Percentiles rank a stretch among this genome's conserved stretches.
Evolutionary conservation across 2,888 invertebrate species (phyloP).

Genomic region (Nomada fabriciana): DNA sequence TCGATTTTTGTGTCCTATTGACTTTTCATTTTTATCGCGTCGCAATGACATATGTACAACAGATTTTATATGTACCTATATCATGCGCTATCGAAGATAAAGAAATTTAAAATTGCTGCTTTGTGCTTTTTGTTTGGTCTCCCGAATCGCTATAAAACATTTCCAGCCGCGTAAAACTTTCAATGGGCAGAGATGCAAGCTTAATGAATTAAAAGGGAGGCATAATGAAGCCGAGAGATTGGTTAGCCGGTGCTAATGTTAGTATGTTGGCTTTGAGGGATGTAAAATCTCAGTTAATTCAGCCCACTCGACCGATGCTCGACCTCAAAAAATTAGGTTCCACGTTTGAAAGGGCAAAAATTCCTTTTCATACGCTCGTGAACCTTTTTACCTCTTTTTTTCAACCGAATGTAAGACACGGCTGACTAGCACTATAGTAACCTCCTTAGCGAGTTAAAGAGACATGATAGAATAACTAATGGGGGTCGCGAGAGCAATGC

Average conservation of each 20-base stretch:
- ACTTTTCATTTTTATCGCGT: not conserved
- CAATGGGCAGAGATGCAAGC: not conserved
- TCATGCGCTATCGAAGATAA: not conserved
- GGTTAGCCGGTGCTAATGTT: not conserved
- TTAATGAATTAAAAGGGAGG: conserved; percentile 35
- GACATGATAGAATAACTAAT: no score
- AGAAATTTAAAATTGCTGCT: not conserved
- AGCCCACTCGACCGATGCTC: conserved; percentile 27
- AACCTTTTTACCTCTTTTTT: not conserved
- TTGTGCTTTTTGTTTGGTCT: not conserved
- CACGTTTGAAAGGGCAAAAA: conserved; percentile 6
- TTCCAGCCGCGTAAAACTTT: not conserved
- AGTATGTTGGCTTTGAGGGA: conserved; percentile 14
- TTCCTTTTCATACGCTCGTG: not conserved
- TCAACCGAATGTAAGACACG: not conserved
- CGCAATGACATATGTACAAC: not conserved
- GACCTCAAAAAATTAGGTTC: conserved; percentile 42
- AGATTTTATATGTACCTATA: not conserved
- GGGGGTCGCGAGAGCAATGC: no score
- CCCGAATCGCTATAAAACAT: not conserved
- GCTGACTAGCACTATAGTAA: no score
- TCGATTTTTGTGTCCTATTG: no score
- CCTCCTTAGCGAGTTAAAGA: no score
- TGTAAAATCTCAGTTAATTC: conserved; percentile 42
- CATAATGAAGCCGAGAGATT: conserved; percentile 15